Conservation (phyloP, 1,140 invertebrate genomes). For the Drosophila novamexicana region DNA sequence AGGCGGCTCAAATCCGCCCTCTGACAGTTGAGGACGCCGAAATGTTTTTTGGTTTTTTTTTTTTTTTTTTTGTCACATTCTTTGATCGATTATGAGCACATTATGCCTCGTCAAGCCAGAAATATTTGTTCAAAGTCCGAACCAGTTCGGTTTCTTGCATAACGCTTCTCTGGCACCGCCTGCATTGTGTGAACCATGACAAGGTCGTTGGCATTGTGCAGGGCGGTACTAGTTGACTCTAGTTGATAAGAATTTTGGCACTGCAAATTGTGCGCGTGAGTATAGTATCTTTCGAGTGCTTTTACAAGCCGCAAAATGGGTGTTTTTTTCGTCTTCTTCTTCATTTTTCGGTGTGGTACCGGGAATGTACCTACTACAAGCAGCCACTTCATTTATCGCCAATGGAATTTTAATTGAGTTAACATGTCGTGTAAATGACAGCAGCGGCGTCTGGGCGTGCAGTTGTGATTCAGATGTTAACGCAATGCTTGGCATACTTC, state of each 20-base stretch:
- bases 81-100: constrained; percentile 31
- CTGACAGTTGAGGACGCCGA: constrained; percentile 19
- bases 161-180: constrained; percentile 24
- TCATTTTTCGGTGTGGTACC: constrained; percentile 8
- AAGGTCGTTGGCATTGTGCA: constrained; percentile 65
- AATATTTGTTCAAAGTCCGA: constrained; percentile 30
- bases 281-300: constrained; percentile 44
- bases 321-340: constrained; percentile 5
- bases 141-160: constrained; percentile 22
- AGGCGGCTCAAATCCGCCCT: constrained; percentile 6
- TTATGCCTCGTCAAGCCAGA: constrained; percentile 6
- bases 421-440: constrained; percentile 52
- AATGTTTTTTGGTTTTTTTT: not conserved
- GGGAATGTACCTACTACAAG: constrained; percentile 44
- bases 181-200: constrained; percentile 8
- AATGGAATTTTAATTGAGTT: constrained; percentile 69
- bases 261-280: constrained; percentile 22
- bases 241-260: constrained; percentile 55
- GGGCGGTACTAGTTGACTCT: constrained; percentile 3
- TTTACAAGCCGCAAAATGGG: constrained; percentile 32
- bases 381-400: constrained; percentile 61
- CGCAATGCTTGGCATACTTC: not conserved
- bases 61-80: not conserved
- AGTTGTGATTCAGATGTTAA: constrained; percentile 33
- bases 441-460: constrained; percentile 20